Conservation (phyloP, 2,888 invertebrate genomes). For the Phyllotreta striolata region DNA sequence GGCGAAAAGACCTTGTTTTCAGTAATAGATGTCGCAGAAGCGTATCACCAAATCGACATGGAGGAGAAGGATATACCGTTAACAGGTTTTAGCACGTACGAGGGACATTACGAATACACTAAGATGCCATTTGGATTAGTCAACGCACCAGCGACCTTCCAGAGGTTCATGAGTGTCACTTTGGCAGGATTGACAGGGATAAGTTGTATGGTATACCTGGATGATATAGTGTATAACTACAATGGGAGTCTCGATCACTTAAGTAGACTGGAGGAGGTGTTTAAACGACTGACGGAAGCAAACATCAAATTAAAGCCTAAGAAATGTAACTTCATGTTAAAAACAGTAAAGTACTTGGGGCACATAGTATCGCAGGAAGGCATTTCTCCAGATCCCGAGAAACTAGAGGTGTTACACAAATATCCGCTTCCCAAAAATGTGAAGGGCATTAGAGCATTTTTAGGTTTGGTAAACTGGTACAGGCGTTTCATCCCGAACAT, state of each 20-base stretch:
- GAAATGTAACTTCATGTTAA: slow-evolving; percentile 33
- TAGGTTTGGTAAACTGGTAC: slow-evolving; percentile 36
- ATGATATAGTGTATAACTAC: slow-evolving; percentile 28
- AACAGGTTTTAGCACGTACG: slow-evolving; percentile 33
- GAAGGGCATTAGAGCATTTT: slow-evolving; percentile 29
- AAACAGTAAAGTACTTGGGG: slow-evolving; percentile 33
- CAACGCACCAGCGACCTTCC: slow-evolving; percentile 33
- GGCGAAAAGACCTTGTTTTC: slow-evolving; percentile 24
- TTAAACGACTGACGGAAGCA: slow-evolving; percentile 22
- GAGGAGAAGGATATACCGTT: slow-evolving; percentile 27
- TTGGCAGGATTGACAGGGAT: slow-evolving; percentile 29
- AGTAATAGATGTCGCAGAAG: slow-evolving; percentile 33
- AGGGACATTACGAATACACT: slow-evolving; percentile 35
- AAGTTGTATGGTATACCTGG: slow-evolving; percentile 33
- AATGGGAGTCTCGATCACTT: slow-evolving; percentile 35
- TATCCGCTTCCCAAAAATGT: slow-evolving; percentile 23
- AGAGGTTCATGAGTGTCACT: slow-evolving; percentile 34
- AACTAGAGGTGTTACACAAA: slow-evolving; percentile 19
- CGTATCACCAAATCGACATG: slow-evolving; percentile 34
- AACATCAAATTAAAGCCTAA: slow-evolving; percentile 31
- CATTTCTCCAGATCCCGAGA: slow-evolving; percentile 26
- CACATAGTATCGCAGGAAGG: slow-evolving; percentile 31
- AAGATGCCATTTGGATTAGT: slow-evolving; percentile 37
- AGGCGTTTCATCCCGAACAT: slow-evolving; percentile 34
- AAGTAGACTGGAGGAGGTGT: slow-evolving; percentile 23